Percentiles rank a stretch among this genome's conserved stretches.
Conservation (phyloP, 1,140 invertebrate species). For the Drosophila bipectinata region DNA sequence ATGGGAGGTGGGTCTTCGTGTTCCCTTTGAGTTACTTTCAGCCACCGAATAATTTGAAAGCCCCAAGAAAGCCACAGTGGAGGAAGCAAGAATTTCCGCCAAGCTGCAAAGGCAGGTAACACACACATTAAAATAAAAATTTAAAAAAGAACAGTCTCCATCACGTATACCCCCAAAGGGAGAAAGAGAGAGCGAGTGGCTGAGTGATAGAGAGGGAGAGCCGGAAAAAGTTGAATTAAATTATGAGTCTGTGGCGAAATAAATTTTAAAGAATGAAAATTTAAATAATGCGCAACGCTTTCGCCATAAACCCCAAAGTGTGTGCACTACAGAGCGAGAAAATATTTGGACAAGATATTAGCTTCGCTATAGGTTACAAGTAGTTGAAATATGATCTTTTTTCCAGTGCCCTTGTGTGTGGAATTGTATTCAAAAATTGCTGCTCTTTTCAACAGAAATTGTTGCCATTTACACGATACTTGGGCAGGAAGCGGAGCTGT, state of each 20-base stretch:
- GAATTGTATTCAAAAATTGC: slow-evolving; percentile 22
- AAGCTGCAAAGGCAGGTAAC: slow-evolving; percentile 32
- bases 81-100: slow-evolving; percentile 50
- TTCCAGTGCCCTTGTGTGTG: slow-evolving; percentile 5
- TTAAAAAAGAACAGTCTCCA: slow-evolving; percentile 1
- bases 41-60: slow-evolving; percentile 46
- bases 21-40: slow-evolving; percentile 27
- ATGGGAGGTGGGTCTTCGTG: background rate
- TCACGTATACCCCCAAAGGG: background rate
- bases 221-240: slow-evolving; percentile 53
- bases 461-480: slow-evolving; percentile 67
- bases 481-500: slow-evolving; percentile 22
- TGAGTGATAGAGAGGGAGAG: background rate
- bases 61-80: slow-evolving; percentile 30
- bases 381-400: background rate
- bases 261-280: slow-evolving; percentile 64
- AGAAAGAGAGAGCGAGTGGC: slow-evolving; percentile 10
- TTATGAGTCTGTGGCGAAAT: slow-evolving; percentile 56
- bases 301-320: slow-evolving; percentile 25
- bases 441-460: slow-evolving; percentile 43
- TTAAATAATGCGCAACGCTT: slow-evolving; percentile 58
- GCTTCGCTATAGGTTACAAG: too few relatives aligned
- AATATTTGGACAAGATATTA: too few relatives aligned
- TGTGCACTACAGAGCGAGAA: slow-evolving; percentile 4
- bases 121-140: slow-evolving; percentile 35